Evolutionary conservation across 2,797 vertebrate species (phyloP), one percentile per base, ranked within the genome.

Genomic region (Taenioides sp.): DNA sequence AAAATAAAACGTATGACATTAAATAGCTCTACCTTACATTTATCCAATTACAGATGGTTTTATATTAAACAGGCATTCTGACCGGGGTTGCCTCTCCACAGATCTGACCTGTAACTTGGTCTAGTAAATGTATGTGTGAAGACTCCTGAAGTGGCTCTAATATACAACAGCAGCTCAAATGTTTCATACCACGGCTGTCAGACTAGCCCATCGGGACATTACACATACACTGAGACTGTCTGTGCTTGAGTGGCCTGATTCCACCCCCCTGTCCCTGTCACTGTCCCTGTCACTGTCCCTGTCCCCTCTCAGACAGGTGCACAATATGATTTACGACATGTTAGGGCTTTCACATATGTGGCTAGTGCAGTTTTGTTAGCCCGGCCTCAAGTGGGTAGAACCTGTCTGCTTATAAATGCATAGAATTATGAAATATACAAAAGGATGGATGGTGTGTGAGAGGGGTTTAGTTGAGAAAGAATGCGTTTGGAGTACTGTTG

Each of bases 361-460:
- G 25, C 43, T 7, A 0, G 5, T 28, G 43, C 23, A 20, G 43
- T 50, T 65, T 17, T 7, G 64, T 20, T 65, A 49, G 23, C 16
- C 16, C 63, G 25, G 40, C 40, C 40, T 43, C 63, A 49, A 65
- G 40, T 25, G 63, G 63, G 63, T 16, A 9, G 12, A 65, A 50
- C 11, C 40, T 65, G 40, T 65, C 63, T 47, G 16, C n/a, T 65
- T 67, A 55, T n/a, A 40, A 28, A 68, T 68, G 50, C n/a, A 54
- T 54, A 37, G 47, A 34, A 31, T 54, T 25, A 50, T 65, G 43
- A 65, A 49, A 65, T 27, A 65, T 65, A 65, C 40, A 65, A 50
- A 65, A 49, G 43, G 64, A 49, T 20, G 17, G 43, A 50, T 50
- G 40, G 18, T 28, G 3, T 23, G 1, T n/a, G 60, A 25, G 10